A percentile compares a stretch with the other conserved stretches of the same genome.
phyloP scores from a whole-genome alignment of 2,797 vertebrate genomes.

The Monodelphis domestica region DNA sequence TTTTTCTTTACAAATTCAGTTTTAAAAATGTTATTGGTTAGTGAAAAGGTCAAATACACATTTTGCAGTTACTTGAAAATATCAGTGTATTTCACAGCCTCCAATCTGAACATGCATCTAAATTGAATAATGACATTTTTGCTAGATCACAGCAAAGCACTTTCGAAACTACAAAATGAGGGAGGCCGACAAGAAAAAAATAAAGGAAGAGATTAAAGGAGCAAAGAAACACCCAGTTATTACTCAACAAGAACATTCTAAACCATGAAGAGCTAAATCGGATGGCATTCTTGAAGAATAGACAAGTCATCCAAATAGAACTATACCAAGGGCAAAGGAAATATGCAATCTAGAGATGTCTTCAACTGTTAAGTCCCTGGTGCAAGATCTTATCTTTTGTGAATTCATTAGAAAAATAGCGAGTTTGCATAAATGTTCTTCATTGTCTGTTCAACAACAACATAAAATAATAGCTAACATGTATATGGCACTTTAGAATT shows the following conservation, averaged over 20 bases:
- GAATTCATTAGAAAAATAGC: background rate
- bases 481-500: background rate
- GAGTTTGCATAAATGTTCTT: background rate
- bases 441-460: background rate
- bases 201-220: background rate
- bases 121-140: constrained; percentile 30
- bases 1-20: background rate
- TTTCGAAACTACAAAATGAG: constrained; percentile 5
- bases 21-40: background rate
- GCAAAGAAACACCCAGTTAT: background rate
- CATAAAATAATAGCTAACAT: background rate
- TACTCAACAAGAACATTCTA: constrained; percentile 17
- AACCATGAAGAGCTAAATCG: constrained; percentile 13
- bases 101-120: background rate
- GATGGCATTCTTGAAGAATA: background rate
- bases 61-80: constrained; percentile 12
- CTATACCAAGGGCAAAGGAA: background rate
- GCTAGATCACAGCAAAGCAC: background rate
- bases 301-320: background rate
- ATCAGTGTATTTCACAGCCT: background rate
- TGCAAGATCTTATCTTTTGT: background rate
- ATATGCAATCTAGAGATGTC: background rate
- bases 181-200: background rate
- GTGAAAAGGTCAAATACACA: background rate
- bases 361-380: background rate